Evolutionary conservation across 1,140 invertebrate species (phyloP).

Genomic region (Drosophila chauvacae): DNA sequence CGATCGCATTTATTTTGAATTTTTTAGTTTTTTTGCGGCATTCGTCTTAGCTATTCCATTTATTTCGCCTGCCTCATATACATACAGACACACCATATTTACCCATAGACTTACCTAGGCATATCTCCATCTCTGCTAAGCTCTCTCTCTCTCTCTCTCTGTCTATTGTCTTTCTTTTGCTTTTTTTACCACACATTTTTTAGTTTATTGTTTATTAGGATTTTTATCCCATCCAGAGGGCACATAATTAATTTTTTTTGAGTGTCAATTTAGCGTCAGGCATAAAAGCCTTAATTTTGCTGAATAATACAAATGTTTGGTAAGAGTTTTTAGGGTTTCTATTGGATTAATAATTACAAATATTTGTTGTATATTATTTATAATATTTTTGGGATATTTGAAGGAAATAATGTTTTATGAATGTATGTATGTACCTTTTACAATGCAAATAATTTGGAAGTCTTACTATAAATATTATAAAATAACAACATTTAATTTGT

Average conservation of each 20-base stretch:
- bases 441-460: no score
- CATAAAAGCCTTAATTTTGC: not conserved
- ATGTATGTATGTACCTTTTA: no score
- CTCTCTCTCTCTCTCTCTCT: not conserved
- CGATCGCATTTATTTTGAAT: conserved; percentile 23
- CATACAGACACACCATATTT: conserved; percentile 4
- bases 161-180: conserved; percentile 2
- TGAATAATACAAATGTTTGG: not conserved
- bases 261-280: not conserved
- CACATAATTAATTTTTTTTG: not conserved
- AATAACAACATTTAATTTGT: no score
- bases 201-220: conserved; percentile 19
- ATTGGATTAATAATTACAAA: not conserved
- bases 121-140: conserved; percentile 36
- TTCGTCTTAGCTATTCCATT: conserved; percentile 70
- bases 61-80: conserved; percentile 52
- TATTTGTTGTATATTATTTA: no score
- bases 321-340: not conserved
- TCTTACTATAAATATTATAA: no score
- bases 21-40: conserved; percentile 42
- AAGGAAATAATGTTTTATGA: no score
- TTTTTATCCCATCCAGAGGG: conserved; percentile 10
- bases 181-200: conserved; percentile 17
- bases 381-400: no score
- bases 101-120: conserved; percentile 26